Conservation (phyloP, 2,797 vertebrate species). For the Momotus momota region DNA sequence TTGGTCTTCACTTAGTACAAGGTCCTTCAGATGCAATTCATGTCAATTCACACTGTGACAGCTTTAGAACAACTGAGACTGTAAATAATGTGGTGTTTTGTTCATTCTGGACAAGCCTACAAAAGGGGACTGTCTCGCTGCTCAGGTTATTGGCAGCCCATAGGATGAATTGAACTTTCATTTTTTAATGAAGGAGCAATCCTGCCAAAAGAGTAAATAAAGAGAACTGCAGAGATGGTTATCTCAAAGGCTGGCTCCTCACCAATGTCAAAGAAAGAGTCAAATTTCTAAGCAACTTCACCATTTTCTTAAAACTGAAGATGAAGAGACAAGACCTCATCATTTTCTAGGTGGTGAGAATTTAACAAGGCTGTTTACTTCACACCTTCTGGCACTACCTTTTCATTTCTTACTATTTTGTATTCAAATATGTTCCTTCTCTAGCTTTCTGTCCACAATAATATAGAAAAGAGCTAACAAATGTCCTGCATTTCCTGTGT, state of each 20-base stretch:
- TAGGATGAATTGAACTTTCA: neutral
- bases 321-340: neutral
- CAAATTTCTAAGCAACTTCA: neutral
- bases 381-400: neutral
- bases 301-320: constrained; percentile 31
- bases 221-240: neutral
- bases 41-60: neutral
- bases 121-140: neutral
- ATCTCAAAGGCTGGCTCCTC: neutral
- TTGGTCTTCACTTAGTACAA: neutral
- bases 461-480: neutral
- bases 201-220: neutral
- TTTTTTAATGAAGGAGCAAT: constrained; percentile 1
- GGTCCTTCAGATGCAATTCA: neutral
- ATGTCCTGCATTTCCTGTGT: neutral
- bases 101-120: neutral
- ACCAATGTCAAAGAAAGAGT: neutral
- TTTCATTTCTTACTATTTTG: neutral
- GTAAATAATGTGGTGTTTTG: neutral
- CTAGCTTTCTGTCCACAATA: neutral
- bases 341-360: neutral
- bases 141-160: neutral
- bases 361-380: neutral
- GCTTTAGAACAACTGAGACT: neutral
- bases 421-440: neutral